Base-by-base conservation (phyloP, 2,888 invertebrate genomes). In the Polydrusus cervinus region DNA sequence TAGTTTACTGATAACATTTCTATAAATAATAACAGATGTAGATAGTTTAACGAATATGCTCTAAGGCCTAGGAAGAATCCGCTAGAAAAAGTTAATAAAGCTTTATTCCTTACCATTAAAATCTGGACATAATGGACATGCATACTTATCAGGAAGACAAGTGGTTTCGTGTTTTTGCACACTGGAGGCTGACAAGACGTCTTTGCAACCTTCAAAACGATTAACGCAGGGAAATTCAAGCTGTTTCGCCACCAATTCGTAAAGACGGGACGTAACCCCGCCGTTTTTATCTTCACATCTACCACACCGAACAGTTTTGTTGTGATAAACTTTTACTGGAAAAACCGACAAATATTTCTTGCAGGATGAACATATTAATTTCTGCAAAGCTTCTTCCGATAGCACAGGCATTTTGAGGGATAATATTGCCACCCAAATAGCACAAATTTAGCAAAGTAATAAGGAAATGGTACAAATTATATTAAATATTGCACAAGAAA, bases 251-350 rank as follows among this genome's bases (percentile, higher is more conserved):
- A 34, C 55, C 14, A 55, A 0, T 14, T 55, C 55, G 14, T 62
- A 62, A 10, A 62, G 20, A n/a, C 7, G 13, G 2, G 62, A 62
- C 13, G 6, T 43, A 10, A 30, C 34, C 11, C 64, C 64, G 0
- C 64, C 47, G 10, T 64, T 25, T 11, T 45, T 13, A 11, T 45
- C 25, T 45, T 13, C 14, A 10, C 64, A 64, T 45, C 64, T 25
- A 8, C 64, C 64, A 16, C 64, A 64, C 25, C 10, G 25, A 3
- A 64, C 64, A 0, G 20, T 2, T 14, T 18, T 45, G 14, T 64
- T 64, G 10, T 45, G 64, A 6, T 45, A 64, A 6, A 64, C 64
- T 64, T 64, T 64, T 2, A 64, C n/a, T 2, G 64, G 64, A 1
- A 18, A 9, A 47, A 64, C 13, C 1, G 64, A 30, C 8, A 64